phyloP scores from a whole-genome alignment of 2,797 vertebrate species.

The Urocyon cinereoargenteus region DNA sequence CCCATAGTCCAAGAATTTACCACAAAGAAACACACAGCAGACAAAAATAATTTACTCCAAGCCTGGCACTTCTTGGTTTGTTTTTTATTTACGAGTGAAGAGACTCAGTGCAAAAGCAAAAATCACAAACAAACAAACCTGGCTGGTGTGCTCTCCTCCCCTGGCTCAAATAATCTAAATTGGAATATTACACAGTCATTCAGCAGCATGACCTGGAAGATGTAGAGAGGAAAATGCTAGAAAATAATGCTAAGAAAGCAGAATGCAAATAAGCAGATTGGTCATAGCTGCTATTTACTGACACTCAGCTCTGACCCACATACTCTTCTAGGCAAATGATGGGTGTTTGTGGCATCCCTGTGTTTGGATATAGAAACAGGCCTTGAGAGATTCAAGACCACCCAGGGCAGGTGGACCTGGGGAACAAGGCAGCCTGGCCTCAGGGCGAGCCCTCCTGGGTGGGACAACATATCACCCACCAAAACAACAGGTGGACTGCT shows the following conservation, averaged over 20 bases:
- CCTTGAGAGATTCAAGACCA: too few relatives aligned
- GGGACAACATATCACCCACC: rapidly evolving
- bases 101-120: background rate
- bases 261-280: background rate
- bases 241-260: background rate
- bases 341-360: background rate
- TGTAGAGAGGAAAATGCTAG: background rate
- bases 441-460: background rate
- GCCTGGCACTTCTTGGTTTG: background rate
- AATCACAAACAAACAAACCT: background rate
- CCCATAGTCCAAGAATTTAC: background rate
- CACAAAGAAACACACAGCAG: background rate
- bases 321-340: background rate
- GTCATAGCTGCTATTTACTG: background rate
- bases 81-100: background rate
- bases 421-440: background rate
- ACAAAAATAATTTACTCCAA: background rate
- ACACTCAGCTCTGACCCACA: background rate
- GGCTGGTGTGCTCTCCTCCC: too few relatives aligned
- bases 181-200: background rate
- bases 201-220: background rate
- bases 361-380: background rate
- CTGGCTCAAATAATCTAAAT: background rate
- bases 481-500: background rate
- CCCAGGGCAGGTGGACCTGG: background rate